These are phyloP conservation scores for Thera obeliscata DNA, from an alignment of 2,888 invertebrate genomes.

Conservation along the genomic window DNA sequence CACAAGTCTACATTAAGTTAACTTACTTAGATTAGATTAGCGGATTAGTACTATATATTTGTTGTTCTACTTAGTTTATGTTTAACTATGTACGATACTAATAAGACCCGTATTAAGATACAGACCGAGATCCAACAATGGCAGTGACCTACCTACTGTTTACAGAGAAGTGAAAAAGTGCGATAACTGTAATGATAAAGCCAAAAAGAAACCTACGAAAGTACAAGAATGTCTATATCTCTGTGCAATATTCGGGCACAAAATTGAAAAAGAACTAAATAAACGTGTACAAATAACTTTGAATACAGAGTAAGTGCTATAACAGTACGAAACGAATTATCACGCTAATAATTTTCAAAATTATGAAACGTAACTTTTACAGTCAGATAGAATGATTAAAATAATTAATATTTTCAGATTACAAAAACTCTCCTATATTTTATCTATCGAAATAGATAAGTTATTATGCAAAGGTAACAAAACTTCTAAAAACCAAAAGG, in stretches of 20 bases:
- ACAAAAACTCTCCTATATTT: constrained; percentile 52
- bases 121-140: too few relatives aligned
- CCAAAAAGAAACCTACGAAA: background rate
- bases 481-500: constrained; percentile 40
- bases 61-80: too few relatives aligned
- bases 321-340: background rate
- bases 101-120: too few relatives aligned
- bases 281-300: constrained; percentile 53
- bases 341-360: too few relatives aligned
- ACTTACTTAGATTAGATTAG: too few relatives aligned
- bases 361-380: too few relatives aligned
- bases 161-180: constrained; percentile 11
- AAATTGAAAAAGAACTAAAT: constrained; percentile 54
- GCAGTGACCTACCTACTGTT: background rate
- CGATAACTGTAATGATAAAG: constrained; percentile 3
- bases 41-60: too few relatives aligned
- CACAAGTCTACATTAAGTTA: too few relatives aligned
- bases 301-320: constrained; percentile 56
- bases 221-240: constrained; percentile 12
- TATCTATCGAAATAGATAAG: constrained; percentile 56
- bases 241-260: constrained; percentile 58
- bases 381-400: background rate
- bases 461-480: constrained; percentile 45
- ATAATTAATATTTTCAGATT: constrained; percentile 49
- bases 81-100: background rate